Conservation (phyloP, 2,797 vertebrate species). For the Poecilia gillii region DNA sequence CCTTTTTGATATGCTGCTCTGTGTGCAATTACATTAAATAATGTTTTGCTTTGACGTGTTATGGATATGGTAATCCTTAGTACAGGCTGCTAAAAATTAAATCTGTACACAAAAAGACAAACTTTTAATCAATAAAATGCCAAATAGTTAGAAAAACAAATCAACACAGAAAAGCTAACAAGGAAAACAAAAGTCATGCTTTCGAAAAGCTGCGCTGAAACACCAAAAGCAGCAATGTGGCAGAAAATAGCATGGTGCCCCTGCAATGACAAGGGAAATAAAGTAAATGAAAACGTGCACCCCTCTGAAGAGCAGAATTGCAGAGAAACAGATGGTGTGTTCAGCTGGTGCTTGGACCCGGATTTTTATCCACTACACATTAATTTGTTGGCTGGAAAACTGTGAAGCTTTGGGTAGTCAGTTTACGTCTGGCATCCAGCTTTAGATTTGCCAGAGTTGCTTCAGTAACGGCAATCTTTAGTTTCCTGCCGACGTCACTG, state of each 20-base stretch:
- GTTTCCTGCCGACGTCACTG: slow-evolving; percentile 19
- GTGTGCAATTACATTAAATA: slow-evolving; percentile 3
- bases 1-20: neutral
- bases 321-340: slow-evolving; percentile 71
- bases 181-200: slow-evolving; percentile 1
- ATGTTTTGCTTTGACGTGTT: slow-evolving; percentile 1
- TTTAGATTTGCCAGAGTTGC: slow-evolving; percentile 38
- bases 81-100: neutral
- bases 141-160: neutral
- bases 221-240: slow-evolving; percentile 14
- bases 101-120: neutral
- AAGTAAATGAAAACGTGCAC: slow-evolving; percentile 51
- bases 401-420: slow-evolving; percentile 39
- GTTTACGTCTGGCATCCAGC: slow-evolving; percentile 43
- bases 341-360: slow-evolving; percentile 64
- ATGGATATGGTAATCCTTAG: neutral
- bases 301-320: slow-evolving; percentile 52
- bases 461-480: slow-evolving; percentile 27
- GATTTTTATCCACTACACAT: slow-evolving; percentile 61
- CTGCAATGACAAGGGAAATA: slow-evolving; percentile 47
- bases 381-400: slow-evolving; percentile 57
- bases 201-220: slow-evolving; percentile 16
- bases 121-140: slow-evolving; percentile 1
- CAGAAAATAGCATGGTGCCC: slow-evolving; percentile 4
- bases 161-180: neutral